Conservation (phyloP, 2,113 vertebrate genomes). For the Psilopsiagon aymara region DNA sequence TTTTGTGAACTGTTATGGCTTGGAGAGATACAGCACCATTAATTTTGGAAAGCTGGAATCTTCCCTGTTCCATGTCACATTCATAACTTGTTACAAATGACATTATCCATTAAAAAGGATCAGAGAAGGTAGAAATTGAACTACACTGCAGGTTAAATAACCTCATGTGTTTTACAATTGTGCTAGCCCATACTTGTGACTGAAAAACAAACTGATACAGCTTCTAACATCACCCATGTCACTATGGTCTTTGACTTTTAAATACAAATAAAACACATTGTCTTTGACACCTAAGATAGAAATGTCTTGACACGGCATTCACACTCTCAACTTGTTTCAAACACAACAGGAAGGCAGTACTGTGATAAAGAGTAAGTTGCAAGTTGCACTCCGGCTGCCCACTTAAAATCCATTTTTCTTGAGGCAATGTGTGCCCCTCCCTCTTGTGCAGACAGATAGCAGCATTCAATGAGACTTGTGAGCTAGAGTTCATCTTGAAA, state of each 20-base stretch:
- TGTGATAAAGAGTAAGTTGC: background rate
- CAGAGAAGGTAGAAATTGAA: background rate
- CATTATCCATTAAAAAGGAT: background rate
- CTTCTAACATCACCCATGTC: background rate
- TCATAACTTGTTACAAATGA: background rate
- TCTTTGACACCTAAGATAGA: background rate
- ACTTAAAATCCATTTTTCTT: background rate
- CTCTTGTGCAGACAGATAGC: background rate
- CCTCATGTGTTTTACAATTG: background rate
- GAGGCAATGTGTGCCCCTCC: background rate
- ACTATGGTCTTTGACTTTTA: background rate
- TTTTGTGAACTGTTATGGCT: background rate
- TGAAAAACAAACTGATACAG: background rate
- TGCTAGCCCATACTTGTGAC: background rate
- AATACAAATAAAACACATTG: background rate
- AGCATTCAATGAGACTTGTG: rapidly evolving
- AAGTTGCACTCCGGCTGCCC: background rate
- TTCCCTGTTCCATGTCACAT: background rate
- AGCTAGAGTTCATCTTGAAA: background rate
- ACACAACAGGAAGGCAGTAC: background rate
- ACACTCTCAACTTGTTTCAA: background rate
- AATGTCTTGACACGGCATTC: background rate
- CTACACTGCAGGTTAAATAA: background rate
- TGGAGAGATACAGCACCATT: background rate
- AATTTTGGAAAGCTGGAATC: background rate